A percentile compares a stretch with the other conserved stretches of the same genome.
Conservation (phyloP, 2,113 vertebrate species). For the Nesoenas mayeri region DNA sequence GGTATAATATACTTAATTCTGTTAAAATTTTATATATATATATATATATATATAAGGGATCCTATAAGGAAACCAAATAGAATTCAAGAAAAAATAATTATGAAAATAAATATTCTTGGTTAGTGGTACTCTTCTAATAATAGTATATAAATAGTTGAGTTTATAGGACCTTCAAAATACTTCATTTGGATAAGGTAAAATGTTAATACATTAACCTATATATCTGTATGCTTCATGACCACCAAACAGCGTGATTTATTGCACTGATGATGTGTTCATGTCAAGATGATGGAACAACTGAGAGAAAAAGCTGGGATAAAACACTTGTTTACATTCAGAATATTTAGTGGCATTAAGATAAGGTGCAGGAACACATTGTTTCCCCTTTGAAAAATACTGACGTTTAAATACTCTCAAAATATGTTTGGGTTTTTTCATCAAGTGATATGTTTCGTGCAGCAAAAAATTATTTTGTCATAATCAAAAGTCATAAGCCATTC, state of each 20-base stretch:
- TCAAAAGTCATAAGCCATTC: neutral
- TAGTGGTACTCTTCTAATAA: neutral
- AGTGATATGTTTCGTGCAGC: neutral
- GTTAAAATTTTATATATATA: neutral
- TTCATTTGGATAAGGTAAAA: neutral
- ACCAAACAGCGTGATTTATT: fast-evolving
- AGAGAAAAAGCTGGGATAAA: neutral
- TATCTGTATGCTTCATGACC: neutral
- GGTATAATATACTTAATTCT: too few relatives aligned
- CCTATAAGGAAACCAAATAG: neutral
- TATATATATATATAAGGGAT: neutral
- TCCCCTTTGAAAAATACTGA: neutral
- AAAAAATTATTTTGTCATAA: neutral
- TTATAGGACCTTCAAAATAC: neutral
- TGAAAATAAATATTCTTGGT: neutral
- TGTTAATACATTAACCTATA: neutral
- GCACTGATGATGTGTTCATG: neutral
- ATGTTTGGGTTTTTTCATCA: neutral
- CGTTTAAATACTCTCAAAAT: neutral
- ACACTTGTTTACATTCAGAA: neutral
- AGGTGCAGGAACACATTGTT: neutral
- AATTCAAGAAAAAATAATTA: neutral
- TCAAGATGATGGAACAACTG: neutral
- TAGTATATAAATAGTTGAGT: neutral
- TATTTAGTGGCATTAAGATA: neutral